These are phyloP conservation scores for Bimastos eiseni DNA, from an alignment of 2,888 invertebrate species.

Conservation along the genomic window DNA sequence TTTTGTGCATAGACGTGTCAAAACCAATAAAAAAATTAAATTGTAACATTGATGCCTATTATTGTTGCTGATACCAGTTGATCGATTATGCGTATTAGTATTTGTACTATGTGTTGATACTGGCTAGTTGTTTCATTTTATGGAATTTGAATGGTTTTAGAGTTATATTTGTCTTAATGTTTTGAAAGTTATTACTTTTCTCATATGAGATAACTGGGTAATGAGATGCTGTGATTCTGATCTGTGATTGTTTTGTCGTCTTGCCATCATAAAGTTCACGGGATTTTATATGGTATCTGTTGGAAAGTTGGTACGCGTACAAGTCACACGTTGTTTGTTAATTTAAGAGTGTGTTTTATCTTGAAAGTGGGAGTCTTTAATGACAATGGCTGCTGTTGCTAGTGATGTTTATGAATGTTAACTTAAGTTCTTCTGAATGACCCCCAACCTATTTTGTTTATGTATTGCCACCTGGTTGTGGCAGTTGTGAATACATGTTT, in stretches of 20 bases:
- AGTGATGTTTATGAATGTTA: slow-evolving; percentile 16
- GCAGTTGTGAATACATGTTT: background rate
- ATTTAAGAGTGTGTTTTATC: slow-evolving; percentile 18
- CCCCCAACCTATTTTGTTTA: background rate
- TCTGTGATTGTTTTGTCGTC: slow-evolving; percentile 19
- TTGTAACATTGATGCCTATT: background rate
- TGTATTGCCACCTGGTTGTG: background rate
- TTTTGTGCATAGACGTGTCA: background rate
- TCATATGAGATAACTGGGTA: background rate
- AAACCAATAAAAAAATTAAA: background rate
- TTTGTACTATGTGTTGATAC: background rate
- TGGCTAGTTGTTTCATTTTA: slow-evolving; percentile 2
- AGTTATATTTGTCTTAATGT: background rate
- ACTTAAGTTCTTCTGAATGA: slow-evolving; percentile 14
- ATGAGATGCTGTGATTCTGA: slow-evolving; percentile 4
- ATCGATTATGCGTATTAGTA: background rate
- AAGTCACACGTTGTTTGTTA: slow-evolving; percentile 13
- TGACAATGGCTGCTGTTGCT: background rate
- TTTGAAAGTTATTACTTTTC: slow-evolving; percentile 4
- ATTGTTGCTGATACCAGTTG: background rate
- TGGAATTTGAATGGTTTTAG: background rate
- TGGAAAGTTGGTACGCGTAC: slow-evolving; percentile 15
- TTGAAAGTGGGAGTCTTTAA: slow-evolving; percentile 18
- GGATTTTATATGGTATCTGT: slow-evolving; percentile 24
- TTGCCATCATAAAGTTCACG: slow-evolving; percentile 14